These are phyloP conservation scores for Hiodon alosoides DNA, from an alignment of 2,113 vertebrate genomes.

Conservation along the genomic window DNA sequence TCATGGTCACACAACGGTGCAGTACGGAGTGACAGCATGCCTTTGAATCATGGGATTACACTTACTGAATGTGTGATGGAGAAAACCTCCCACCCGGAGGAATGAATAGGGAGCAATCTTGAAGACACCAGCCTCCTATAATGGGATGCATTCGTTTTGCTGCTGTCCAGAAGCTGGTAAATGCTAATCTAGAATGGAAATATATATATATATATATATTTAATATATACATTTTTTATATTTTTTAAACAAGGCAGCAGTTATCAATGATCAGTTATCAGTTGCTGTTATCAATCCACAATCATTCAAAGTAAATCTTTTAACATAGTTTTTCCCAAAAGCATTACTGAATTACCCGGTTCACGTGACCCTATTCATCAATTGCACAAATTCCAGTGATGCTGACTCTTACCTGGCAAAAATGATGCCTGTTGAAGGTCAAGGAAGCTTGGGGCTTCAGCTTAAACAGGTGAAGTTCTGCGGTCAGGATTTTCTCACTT, in stretches of 20 bases:
- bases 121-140: slow-evolving; percentile 71
- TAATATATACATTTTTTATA: background rate
- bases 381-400: background rate
- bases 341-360: no score
- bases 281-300: no score
- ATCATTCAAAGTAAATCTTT: no score
- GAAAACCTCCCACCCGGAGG: slow-evolving; percentile 81
- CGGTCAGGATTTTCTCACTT: slow-evolving; percentile 74
- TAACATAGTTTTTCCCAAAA: no score
- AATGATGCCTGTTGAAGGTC: slow-evolving; percentile 64
- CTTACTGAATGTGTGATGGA: slow-evolving; percentile 80
- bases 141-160: slow-evolving; percentile 46
- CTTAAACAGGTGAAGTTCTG: slow-evolving; percentile 84
- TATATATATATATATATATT: background rate
- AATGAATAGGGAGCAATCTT: slow-evolving; percentile 68
- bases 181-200: slow-evolving; percentile 61
- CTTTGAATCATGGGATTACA: slow-evolving; percentile 6
- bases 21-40: background rate
- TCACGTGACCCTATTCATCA: no score
- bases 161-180: slow-evolving; percentile 67
- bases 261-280: no score
- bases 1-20: background rate
- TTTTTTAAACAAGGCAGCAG: no score
- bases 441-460: slow-evolving; percentile 52
- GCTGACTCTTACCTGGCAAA: slow-evolving; percentile 68